Percentiles rank a stretch among this genome's conserved stretches.
Conservation (phyloP, 2,113 vertebrate species). For the Hypanus sabinus region DNA sequence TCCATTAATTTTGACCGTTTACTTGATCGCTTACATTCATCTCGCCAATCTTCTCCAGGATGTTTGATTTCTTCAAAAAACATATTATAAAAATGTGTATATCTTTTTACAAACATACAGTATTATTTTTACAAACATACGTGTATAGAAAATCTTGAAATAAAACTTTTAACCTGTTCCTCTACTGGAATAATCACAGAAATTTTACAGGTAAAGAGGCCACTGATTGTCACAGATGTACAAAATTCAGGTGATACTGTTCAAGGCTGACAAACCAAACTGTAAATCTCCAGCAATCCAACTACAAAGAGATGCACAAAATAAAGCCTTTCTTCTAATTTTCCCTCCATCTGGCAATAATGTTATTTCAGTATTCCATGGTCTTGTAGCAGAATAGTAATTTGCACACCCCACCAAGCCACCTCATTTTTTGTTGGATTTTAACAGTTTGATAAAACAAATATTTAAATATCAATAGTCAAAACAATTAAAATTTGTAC, state of each 20-base stretch:
- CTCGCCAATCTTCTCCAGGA: constrained; percentile 2
- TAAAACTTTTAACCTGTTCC: neutral
- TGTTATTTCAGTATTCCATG: neutral
- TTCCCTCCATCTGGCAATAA: neutral
- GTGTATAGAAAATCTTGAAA: neutral
- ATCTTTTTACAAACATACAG: neutral
- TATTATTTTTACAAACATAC: neutral
- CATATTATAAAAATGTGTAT: neutral
- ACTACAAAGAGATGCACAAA: neutral
- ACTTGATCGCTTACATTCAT: constrained; percentile 2
- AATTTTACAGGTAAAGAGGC: too few species aligned
- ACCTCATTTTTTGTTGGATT: neutral
- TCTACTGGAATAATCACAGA: neutral
- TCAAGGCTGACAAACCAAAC: neutral
- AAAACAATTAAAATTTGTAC: neutral
- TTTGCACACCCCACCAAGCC: neutral
- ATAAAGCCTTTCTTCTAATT: neutral
- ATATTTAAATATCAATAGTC: neutral
- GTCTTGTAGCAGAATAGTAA: neutral
- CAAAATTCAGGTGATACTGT: neutral
- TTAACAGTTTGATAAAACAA: neutral
- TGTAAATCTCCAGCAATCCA: neutral
- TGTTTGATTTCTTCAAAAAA: constrained; percentile 6
- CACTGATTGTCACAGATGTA: neutral
- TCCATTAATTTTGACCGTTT: neutral